A percentile compares a stretch with the other conserved stretches of the same genome.
Evolutionary conservation across 2,113 vertebrate genomes (phyloP).

Genomic region (Larimichthys crocea): DNA sequence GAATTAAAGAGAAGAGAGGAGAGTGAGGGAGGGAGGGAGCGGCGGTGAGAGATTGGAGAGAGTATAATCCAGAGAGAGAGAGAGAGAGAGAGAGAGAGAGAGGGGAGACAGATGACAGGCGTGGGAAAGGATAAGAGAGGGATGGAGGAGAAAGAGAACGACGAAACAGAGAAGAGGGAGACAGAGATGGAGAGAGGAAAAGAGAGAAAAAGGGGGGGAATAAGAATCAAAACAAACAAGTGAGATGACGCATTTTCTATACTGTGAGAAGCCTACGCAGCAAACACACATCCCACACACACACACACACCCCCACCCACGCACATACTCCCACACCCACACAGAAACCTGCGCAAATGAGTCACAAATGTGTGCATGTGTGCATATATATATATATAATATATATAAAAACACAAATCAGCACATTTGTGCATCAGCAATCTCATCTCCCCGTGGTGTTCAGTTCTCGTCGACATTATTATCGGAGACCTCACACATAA

Average conservation of each 20-base stretch:
- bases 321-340: conserved; percentile 24
- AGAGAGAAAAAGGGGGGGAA: background rate
- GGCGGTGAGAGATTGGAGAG: conserved; percentile 42
- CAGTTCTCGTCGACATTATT: background rate
- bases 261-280: conserved; percentile 66
- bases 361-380: conserved; percentile 20
- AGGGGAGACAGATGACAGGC: conserved; percentile 63
- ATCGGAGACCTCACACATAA: background rate
- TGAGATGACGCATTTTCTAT: conserved; percentile 76
- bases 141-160: conserved; percentile 26
- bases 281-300: conserved; percentile 37
- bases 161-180: background rate
- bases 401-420: conserved; percentile 49
- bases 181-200: background rate
- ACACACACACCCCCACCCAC: conserved; percentile 23
- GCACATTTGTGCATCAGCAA: conserved; percentile 56
- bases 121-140: conserved; percentile 67
- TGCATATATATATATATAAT: too few species aligned
- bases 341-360: conserved; percentile 41
- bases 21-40: conserved; percentile 22
- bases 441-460: conserved; percentile 36
- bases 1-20: conserved; percentile 42
- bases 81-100: conserved; percentile 47
- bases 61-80: conserved; percentile 65
- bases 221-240: conserved; percentile 66